phyloP scores from a whole-genome alignment of 2,888 invertebrate species.

The Agrochola lychnidis region DNA sequence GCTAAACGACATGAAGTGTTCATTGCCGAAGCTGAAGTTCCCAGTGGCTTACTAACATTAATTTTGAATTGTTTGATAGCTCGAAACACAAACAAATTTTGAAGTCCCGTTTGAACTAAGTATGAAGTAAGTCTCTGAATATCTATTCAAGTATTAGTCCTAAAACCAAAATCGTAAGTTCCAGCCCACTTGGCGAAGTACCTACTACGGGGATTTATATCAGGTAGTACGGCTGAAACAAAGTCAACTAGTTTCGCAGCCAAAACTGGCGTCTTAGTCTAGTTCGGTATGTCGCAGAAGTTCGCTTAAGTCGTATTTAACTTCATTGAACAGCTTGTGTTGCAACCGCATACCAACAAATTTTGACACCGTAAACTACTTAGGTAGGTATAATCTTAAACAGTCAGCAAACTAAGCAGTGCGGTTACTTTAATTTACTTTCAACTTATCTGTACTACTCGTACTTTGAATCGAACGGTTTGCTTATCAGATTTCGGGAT shows the following conservation, averaged over 20 bases:
- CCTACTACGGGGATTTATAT: slow-evolving; percentile 49
- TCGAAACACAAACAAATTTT: slow-evolving; percentile 1
- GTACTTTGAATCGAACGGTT: slow-evolving; percentile 70
- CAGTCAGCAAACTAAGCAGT: slow-evolving; percentile 60
- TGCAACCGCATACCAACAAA: slow-evolving; percentile 87
- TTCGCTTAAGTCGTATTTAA: slow-evolving; percentile 88
- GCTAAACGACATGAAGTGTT: background rate
- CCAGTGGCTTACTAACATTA: no score
- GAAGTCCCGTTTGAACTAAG: slow-evolving; percentile 12
- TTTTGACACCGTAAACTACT: slow-evolving; percentile 83
- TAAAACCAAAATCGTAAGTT: slow-evolving; percentile 51
- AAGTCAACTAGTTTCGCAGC: slow-evolving; percentile 79
- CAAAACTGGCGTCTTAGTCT: slow-evolving; percentile 84
- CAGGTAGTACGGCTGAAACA: slow-evolving; percentile 68
- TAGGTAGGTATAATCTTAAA: slow-evolving; percentile 76
- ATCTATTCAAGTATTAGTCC: slow-evolving; percentile 23
- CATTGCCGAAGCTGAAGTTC: no score
- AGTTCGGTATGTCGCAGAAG: slow-evolving; percentile 84
- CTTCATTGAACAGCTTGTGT: slow-evolving; percentile 86
- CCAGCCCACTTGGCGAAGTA: slow-evolving; percentile 35
- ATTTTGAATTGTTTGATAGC: no score
- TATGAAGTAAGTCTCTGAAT: slow-evolving; percentile 3
- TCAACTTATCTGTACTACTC: slow-evolving; percentile 67
- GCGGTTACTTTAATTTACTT: slow-evolving; percentile 77
- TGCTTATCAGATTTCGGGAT: slow-evolving; percentile 71